Conservation (phyloP, 2,888 invertebrate species). For the Erebia epiphron region DNA sequence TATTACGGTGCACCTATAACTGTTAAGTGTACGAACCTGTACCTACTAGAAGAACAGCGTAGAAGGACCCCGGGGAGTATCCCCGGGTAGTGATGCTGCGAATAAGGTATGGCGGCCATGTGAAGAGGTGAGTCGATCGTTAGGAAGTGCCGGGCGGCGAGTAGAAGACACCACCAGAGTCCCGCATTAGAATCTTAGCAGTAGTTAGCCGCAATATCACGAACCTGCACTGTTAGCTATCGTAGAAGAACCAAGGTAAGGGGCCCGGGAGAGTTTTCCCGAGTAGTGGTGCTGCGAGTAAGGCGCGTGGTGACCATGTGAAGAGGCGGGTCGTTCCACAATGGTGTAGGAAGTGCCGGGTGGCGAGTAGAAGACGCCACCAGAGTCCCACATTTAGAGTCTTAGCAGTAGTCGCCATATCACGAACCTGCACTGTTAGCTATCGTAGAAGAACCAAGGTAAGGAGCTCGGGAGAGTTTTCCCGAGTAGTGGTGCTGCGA, state of each 20-base stretch:
- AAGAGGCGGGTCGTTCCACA: conserved; percentile 87
- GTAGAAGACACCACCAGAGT: conserved; percentile 87
- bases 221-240: conserved; percentile 63
- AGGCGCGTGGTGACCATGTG: conserved; percentile 27
- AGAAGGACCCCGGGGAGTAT: conserved; percentile 45
- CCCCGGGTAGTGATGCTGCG: conserved; percentile 40
- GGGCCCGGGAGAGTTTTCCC: conserved; percentile 65
- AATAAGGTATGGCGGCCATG: conserved; percentile 25
- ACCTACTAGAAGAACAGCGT: conserved; percentile 55
- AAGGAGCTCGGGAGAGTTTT: conserved; percentile 83
- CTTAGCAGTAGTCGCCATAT: conserved; percentile 91
- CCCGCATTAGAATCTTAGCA: conserved; percentile 85
- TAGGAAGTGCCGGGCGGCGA: conserved; percentile 95
- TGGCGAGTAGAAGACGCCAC: conserved; percentile 92
- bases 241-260: neutral
- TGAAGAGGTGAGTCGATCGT: conserved; percentile 87
- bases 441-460: conserved; percentile 87
- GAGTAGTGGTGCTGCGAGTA: neutral
- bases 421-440: conserved; percentile 69
- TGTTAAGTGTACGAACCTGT: conserved; percentile 52
- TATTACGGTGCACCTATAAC: no score
- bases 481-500: conserved; percentile 84
- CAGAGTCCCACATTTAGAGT: conserved; percentile 7
- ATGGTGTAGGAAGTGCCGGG: conserved; percentile 95
- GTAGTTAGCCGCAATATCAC: conserved; percentile 84